Percentiles rank a stretch among this genome's conserved stretches.
These are phyloP conservation scores for Hucho hucho DNA, from an alignment of 2,113 vertebrate species.

Conservation along the genomic window DNA sequence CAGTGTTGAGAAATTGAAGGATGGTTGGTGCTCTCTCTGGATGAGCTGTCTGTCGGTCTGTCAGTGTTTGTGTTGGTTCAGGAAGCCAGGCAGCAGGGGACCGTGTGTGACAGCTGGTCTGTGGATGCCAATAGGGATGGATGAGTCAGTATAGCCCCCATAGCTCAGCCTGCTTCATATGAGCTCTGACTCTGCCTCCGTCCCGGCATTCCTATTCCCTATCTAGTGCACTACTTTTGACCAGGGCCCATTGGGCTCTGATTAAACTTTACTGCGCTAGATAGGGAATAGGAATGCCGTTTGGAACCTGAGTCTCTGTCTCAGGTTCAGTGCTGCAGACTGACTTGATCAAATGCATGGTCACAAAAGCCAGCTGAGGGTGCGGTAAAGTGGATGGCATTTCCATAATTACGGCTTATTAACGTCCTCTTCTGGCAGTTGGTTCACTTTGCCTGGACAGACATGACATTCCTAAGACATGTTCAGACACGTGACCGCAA, in stretches of 20 bases:
- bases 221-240: no score
- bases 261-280: no score
- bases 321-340: neutral
- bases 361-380: neutral
- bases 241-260: no score
- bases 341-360: neutral
- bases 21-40: neutral
- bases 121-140: no score
- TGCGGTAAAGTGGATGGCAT: constrained; percentile 26
- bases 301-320: no score
- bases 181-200: constrained; percentile 19
- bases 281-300: no score
- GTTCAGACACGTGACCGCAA: neutral
- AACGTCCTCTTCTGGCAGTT: constrained; percentile 2
- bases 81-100: constrained; percentile 14
- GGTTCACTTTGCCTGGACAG: neutral
- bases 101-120: constrained; percentile 9
- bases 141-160: constrained; percentile 36
- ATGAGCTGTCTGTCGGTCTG: neutral
- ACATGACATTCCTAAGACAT: no score
- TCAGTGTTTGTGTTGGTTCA: neutral
- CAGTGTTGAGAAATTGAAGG: neutral
- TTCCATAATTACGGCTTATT: constrained; percentile 26
- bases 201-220: no score
- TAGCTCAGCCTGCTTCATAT: constrained; percentile 17